These are phyloP conservation scores for Astropecten irregularis DNA, from an alignment of 53 echinoderm and acorn worm genomes.

Conservation along the genomic window DNA sequence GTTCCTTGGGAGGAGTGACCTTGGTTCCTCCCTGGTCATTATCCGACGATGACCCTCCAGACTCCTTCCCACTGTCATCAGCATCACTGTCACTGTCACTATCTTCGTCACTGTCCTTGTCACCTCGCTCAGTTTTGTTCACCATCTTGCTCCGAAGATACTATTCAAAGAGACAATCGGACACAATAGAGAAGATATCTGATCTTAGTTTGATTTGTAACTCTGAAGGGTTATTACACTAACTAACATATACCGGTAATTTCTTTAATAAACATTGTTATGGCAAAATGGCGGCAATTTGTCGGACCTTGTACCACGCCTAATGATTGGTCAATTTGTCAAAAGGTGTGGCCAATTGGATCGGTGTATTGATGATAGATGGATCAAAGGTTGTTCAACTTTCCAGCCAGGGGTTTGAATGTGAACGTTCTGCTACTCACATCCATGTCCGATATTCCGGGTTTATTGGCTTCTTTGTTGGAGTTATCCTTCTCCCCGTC, in stretches of 20 bases:
- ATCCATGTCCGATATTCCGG: constrained; percentile 79
- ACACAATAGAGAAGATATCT: neutral
- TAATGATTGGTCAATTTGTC: too few species aligned
- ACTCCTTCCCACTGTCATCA: constrained; percentile 46
- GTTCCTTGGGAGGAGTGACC: neutral
- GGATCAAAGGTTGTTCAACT: too few species aligned
- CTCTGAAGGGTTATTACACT: neutral
- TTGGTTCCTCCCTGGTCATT: neutral
- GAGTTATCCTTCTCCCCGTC: constrained; percentile 21
- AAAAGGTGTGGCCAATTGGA: too few species aligned
- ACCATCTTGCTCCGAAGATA: constrained; percentile 59
- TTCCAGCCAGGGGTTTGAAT: too few species aligned
- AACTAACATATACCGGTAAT: neutral
- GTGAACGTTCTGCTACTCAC: constrained; percentile 64
- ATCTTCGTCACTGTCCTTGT: constrained; percentile 35
- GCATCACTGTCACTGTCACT: constrained; percentile 32
- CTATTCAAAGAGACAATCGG: neutral
- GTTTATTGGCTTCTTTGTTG: constrained; percentile 62
- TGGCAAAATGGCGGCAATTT: too few species aligned
- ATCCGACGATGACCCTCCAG: constrained; percentile 13
- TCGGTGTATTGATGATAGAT: too few species aligned
- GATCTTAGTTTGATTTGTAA: neutral
- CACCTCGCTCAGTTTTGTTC: constrained; percentile 33
- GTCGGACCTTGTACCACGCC: too few species aligned
- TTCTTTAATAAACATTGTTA: too few species aligned